phyloP scores from a whole-genome alignment of 1,140 invertebrate genomes.

The Saccostrea glomerata region DNA sequence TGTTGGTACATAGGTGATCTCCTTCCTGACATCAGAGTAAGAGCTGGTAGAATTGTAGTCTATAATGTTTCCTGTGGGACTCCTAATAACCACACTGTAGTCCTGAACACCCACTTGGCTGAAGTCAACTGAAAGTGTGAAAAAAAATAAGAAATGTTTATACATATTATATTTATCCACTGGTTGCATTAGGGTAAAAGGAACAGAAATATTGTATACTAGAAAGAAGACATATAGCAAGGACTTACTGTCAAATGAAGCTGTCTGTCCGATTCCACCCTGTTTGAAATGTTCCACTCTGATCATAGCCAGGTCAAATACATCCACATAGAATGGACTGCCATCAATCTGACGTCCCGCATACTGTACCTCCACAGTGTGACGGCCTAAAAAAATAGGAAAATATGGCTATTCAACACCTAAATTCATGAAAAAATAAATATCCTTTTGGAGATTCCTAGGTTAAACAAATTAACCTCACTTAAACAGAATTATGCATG shows the following conservation, averaged over 20 bases:
- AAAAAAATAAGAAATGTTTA: neutral
- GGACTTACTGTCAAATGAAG: slow-evolving; percentile 77
- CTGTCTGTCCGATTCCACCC: slow-evolving; percentile 77
- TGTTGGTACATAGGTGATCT: slow-evolving; percentile 84
- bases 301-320: slow-evolving; percentile 92
- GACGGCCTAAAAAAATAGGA: slow-evolving; percentile 81
- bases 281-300: slow-evolving; percentile 78
- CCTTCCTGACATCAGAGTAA: slow-evolving; percentile 81
- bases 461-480: too few relatives aligned
- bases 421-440: neutral
- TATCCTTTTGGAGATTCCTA: neutral
- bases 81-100: slow-evolving; percentile 91
- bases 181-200: too few relatives aligned
- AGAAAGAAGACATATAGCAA: too few relatives aligned
- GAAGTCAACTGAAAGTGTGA: slow-evolving; percentile 86
- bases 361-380: slow-evolving; percentile 93
- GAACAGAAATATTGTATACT: too few relatives aligned
- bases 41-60: slow-evolving; percentile 85
- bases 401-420: neutral
- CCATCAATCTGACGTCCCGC: slow-evolving; percentile 94
- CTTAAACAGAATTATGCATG: too few relatives aligned
- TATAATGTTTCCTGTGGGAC: slow-evolving; percentile 92
- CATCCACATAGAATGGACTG: slow-evolving; percentile 97
- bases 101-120: slow-evolving; percentile 93
- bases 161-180: too few relatives aligned